Percentiles rank a stretch among this genome's conserved stretches.
Evolutionary conservation across 2,888 invertebrate species (phyloP).

Genomic region (Chymomyza amoena): DNA sequence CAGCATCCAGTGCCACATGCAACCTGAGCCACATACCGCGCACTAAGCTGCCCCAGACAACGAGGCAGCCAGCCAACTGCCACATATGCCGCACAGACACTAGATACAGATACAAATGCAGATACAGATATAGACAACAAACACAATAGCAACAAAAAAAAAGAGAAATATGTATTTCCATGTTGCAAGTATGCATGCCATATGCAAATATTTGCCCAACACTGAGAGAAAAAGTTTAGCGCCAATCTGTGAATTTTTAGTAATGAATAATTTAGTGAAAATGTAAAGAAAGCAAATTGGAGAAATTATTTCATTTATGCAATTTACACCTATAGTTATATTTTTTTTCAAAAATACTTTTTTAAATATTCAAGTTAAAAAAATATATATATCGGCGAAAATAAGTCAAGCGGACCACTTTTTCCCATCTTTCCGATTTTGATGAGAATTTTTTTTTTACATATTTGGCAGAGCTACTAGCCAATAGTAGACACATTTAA

Average conservation of each 20-base stretch:
- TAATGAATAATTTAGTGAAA: too few species aligned
- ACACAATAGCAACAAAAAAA: constrained; percentile 28
- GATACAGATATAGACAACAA: constrained; percentile 26
- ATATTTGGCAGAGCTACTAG: too few species aligned
- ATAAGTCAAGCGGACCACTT: too few species aligned
- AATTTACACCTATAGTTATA: too few species aligned
- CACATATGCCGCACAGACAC: constrained; percentile 25
- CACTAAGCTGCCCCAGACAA: constrained; percentile 12
- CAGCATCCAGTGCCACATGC: constrained; percentile 16
- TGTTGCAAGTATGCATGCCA: constrained; percentile 61
- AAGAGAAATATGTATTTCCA: constrained; percentile 22
- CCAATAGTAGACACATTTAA: too few species aligned
- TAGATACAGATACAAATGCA: constrained; percentile 22
- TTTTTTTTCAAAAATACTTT: too few species aligned
- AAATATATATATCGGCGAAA: too few species aligned
- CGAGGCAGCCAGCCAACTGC: constrained; percentile 4
- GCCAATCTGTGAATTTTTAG: not conserved
- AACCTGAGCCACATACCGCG: constrained; percentile 10
- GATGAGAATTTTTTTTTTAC: too few species aligned
- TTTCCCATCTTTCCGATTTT: too few species aligned
- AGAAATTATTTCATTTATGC: too few species aligned
- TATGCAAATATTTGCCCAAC: constrained; percentile 54
- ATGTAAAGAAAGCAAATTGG: too few species aligned
- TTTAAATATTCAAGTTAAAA: too few species aligned
- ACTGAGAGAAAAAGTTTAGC: constrained; percentile 33